These are phyloP conservation scores for Prinia subflava DNA, from an alignment of 2,113 vertebrate species.

Conservation along the genomic window DNA sequence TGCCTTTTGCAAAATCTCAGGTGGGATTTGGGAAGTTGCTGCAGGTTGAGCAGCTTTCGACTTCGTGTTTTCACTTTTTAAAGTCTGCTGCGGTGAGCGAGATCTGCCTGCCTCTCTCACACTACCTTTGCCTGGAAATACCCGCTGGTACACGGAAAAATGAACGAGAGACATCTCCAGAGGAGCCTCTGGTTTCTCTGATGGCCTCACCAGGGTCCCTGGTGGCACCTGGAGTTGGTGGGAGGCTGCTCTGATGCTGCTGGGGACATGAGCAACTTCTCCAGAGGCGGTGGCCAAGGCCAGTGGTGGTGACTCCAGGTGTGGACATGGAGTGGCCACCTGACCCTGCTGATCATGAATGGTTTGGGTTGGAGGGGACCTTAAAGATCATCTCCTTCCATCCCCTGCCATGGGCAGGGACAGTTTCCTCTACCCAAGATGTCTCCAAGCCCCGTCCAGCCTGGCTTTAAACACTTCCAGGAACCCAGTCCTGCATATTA, in stretches of 20 bases:
- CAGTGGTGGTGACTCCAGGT: not conserved
- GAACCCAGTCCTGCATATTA: not conserved
- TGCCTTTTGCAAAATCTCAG: slow-evolving; percentile 11
- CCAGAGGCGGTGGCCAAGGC: not conserved
- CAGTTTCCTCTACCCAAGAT: not conserved
- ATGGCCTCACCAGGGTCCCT: not conserved
- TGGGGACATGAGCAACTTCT: fast-evolving
- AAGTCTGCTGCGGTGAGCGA: slow-evolving; percentile 61
- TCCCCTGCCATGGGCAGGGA: fast-evolving
- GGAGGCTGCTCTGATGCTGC: not conserved
- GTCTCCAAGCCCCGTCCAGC: fast-evolving
- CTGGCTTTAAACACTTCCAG: not conserved
- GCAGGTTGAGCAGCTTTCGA: slow-evolving; percentile 8
- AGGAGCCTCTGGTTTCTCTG: not conserved
- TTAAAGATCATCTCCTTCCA: not conserved
- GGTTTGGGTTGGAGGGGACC: not conserved
- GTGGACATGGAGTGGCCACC: not conserved
- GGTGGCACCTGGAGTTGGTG: too few species aligned
- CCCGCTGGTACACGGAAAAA: not conserved
- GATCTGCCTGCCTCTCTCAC: not conserved
- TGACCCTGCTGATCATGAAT: fast-evolving
- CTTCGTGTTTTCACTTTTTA: slow-evolving; percentile 77
- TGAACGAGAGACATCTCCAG: not conserved
- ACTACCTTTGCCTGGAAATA: slow-evolving; percentile 52
- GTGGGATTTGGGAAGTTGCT: slow-evolving; percentile 74